These are phyloP conservation scores for Hetaerina americana DNA, from an alignment of 1,140 invertebrate species.

Conservation along the genomic window DNA sequence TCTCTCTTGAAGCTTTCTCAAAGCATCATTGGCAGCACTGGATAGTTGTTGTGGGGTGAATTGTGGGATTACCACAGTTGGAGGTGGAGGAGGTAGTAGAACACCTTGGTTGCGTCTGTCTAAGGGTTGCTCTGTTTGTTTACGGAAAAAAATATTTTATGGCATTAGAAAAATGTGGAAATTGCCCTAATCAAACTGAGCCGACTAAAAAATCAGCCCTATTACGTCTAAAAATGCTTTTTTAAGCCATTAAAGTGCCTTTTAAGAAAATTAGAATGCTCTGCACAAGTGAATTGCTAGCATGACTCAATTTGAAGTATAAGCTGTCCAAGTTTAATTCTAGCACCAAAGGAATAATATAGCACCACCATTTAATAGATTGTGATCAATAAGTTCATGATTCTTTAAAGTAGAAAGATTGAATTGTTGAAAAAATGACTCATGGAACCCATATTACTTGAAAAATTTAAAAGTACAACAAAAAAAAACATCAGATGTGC, in stretches of 20 bases:
- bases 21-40: constrained; percentile 19
- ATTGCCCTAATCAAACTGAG: constrained; percentile 12
- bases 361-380: not conserved
- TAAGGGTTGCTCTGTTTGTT: not conserved
- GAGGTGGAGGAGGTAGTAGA: constrained; percentile 25
- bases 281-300: too few relatives aligned
- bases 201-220: too few relatives aligned
- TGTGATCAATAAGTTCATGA: constrained; percentile 1
- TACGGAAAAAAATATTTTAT: constrained; percentile 6
- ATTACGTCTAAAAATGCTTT: too few relatives aligned
- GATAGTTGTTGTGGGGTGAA: constrained; percentile 24
- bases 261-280: too few relatives aligned
- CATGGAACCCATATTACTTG: too few relatives aligned
- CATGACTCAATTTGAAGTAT: too few relatives aligned
- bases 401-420: too few relatives aligned
- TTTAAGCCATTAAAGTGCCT: too few relatives aligned
- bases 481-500: too few relatives aligned
- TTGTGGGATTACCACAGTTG: constrained; percentile 23
- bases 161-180: constrained; percentile 6
- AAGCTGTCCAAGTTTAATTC: too few relatives aligned
- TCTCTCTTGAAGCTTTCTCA: constrained; percentile 21
- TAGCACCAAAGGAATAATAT: not conserved
- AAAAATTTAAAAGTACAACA: too few relatives aligned
- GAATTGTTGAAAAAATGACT: too few relatives aligned
- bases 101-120: constrained; percentile 21